Base-by-base conservation (phyloP, 2,888 invertebrate species). In the Cybosia mesomella region DNA sequence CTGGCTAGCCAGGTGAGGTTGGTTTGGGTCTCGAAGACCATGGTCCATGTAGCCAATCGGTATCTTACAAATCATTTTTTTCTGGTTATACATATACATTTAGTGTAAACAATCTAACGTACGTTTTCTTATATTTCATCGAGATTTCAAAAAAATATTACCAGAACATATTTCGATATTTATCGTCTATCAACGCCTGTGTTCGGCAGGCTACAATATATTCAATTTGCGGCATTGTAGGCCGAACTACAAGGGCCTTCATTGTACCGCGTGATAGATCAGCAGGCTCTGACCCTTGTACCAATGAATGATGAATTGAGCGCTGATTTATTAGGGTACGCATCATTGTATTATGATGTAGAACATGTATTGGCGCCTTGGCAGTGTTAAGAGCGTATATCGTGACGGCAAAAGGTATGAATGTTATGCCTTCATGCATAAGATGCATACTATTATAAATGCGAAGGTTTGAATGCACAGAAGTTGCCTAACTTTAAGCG, bases 251-350 rank as follows among this genome's bases (percentile, higher is more conserved):
- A 49, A 49, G 2, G 18, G 49, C n/a, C 9, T 9, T n/a, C n/a
- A 49, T 49, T 49, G 49, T 49, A 18, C 49, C n/a, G 49, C n/a
- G 58, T 61, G 68, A 36, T 64, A 61, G 58, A 62, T 70, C 70
- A 68, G 70, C 74, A 68, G 69, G 49, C 49, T 55, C 32, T 61
- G 54, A 66, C 49, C 66, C 53, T 55, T 57, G 66, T 57, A 43
- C 70, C 67, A 71, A 63, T 68, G 49, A 60, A 67, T 71, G 68
- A 74, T 70, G 64, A 70, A 77, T 71, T 64, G 58, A 36, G 34
- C 54, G 7, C 22, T 55, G 60, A 70, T 74, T 79, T 68, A 67
- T 71, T 64, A 73, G 57, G 65, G 63, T 64, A 66, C 43, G 22
- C 55, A 24, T 54, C 8, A 10, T 8, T 57, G 18, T 57, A 8